Evolutionary conservation across 2,888 invertebrate genomes (phyloP).

Genomic region (Amblyjoppa fuscipennis): DNA sequence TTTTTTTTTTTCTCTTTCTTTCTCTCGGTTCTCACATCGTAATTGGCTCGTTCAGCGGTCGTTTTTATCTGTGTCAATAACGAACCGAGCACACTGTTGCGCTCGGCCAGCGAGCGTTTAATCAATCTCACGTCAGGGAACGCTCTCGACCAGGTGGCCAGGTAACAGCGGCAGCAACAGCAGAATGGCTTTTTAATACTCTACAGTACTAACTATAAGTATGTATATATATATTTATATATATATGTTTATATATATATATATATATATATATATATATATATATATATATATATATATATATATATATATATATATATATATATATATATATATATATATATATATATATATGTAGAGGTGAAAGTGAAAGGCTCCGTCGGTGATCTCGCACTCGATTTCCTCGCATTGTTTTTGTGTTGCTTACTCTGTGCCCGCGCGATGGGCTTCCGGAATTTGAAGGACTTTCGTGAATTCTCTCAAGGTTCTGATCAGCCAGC

Average conservation of each 20-base stretch:
- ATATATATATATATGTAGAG: background rate
- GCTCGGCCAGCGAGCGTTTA: constrained; percentile 53
- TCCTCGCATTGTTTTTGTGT: constrained; percentile 46
- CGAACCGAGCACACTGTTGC: constrained; percentile 39
- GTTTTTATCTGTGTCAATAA: constrained; percentile 60
- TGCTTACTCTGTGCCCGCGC: background rate
- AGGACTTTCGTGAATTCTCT: constrained; percentile 52
- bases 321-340: background rate
- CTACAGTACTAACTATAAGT: background rate
- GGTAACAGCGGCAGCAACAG: constrained; percentile 6
- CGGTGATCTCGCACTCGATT: constrained; percentile 60
- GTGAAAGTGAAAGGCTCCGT: constrained; percentile 66
- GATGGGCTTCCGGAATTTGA: constrained; percentile 54
- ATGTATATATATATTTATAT: background rate
- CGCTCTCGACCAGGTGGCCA: constrained; percentile 47
- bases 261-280: background rate
- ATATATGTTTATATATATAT: background rate
- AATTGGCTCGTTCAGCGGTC: constrained; percentile 44
- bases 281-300: background rate
- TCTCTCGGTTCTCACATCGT: constrained; percentile 39
- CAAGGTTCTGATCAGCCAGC: constrained; percentile 46
- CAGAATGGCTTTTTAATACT: constrained; percentile 21
- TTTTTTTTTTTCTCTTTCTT: constrained; percentile 21
- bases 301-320: no score
- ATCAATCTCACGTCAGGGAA: constrained; percentile 53